phyloP scores from a whole-genome alignment of 2,888 invertebrate genomes.

The Pinctada fucata region DNA sequence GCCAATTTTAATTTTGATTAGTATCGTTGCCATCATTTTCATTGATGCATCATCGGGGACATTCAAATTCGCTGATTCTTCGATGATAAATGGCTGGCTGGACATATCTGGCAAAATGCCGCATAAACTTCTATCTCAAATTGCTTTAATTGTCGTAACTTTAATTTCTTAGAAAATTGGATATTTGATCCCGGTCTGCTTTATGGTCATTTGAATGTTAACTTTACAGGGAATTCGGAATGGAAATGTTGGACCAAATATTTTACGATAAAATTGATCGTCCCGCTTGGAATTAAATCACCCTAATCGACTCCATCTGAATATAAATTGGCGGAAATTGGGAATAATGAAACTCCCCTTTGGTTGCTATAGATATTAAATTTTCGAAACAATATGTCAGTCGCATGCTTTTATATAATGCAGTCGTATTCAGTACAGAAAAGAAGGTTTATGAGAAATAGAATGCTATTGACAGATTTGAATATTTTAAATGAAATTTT shows the following conservation, averaged over 20 bases:
- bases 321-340: constrained; percentile 26
- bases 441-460: too few relatives aligned
- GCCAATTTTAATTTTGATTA: constrained; percentile 35
- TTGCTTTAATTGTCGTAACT: constrained; percentile 36
- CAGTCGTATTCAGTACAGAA: too few relatives aligned
- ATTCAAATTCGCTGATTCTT: constrained; percentile 37
- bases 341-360: background rate
- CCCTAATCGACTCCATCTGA: constrained; percentile 12
- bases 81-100: constrained; percentile 30
- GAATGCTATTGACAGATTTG: too few relatives aligned
- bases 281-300: constrained; percentile 19
- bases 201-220: constrained; percentile 38
- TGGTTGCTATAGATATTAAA: background rate
- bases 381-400: constrained; percentile 1
- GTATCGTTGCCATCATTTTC: constrained; percentile 18
- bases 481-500: too few relatives aligned
- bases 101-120: constrained; percentile 35
- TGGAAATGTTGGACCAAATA: constrained; percentile 16
- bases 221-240: constrained; percentile 36
- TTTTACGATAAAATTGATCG: constrained; percentile 22
- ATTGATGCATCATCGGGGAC: constrained; percentile 35
- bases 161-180: constrained; percentile 47
- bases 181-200: constrained; percentile 39
- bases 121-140: constrained; percentile 36
- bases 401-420: background rate